These are phyloP conservation scores for Battus philenor DNA, from an alignment of 1,140 invertebrate species.

Conservation along the genomic window DNA sequence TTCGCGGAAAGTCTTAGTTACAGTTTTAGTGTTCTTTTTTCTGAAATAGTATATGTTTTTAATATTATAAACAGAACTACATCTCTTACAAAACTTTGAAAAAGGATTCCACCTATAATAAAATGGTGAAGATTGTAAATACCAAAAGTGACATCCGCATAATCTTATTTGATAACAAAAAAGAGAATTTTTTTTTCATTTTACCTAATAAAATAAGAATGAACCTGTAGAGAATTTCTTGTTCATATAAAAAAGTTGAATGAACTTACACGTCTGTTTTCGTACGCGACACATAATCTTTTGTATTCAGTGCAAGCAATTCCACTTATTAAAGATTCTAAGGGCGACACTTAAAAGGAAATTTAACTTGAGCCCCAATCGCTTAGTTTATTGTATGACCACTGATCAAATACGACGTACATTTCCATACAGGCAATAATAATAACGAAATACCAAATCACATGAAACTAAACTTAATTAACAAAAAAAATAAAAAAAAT, in stretches of 20 bases:
- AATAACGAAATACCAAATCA: no score
- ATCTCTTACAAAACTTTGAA: no score
- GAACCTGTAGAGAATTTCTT: no score
- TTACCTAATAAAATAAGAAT: constrained; percentile 21
- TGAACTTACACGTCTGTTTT: constrained; percentile 49
- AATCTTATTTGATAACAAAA: no score
- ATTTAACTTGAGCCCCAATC: constrained; percentile 54
- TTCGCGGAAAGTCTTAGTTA: constrained; percentile 35
- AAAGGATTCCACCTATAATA: no score
- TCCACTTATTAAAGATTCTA: constrained; percentile 70
- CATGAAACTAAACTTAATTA: constrained; percentile 6
- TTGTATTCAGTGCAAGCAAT: constrained; percentile 63
- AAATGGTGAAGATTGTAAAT: no score
- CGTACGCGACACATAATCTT: constrained; percentile 32
- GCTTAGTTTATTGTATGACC: constrained; percentile 37
- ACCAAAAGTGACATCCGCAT: no score
- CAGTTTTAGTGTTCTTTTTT: no score
- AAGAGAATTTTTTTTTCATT: constrained; percentile 3
- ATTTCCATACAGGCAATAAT: no score
- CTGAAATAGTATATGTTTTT: no score
- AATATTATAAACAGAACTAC: no score
- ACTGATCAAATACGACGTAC: constrained; percentile 17
- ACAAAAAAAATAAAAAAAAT: no score
- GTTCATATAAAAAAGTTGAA: constrained; percentile 51
- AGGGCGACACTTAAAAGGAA: constrained; percentile 69